Evolutionary conservation across 2,113 vertebrate species (phyloP).

Genomic region (Sus scrofa): DNA sequence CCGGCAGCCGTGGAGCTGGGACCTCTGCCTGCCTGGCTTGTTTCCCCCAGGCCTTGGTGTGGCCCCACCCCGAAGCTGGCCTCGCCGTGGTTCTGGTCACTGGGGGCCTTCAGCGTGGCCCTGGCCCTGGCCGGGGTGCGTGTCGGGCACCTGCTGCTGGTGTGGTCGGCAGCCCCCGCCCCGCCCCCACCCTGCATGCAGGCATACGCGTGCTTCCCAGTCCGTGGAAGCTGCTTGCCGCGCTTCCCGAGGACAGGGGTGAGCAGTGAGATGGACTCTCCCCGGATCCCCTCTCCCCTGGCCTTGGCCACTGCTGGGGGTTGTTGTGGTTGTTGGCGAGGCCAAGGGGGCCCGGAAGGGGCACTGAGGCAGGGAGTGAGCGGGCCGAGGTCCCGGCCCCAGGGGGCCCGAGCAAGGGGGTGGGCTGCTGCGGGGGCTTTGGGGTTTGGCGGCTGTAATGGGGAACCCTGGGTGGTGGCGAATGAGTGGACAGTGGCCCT

Average conservation of each 20-base stretch:
- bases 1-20: fast-evolving
- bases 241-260: slow-evolving; percentile 62
- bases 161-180: neutral
- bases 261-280: fast-evolving
- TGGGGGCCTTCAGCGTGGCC: fast-evolving
- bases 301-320: no score
- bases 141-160: fast-evolving
- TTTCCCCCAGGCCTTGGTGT: neutral
- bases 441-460: neutral
- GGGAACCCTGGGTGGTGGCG: neutral
- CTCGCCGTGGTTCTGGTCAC: fast-evolving
- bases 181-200: slow-evolving; percentile 43
- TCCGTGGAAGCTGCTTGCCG: slow-evolving; percentile 75
- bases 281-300: no score
- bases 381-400: slow-evolving; percentile 54
- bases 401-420: fast-evolving
- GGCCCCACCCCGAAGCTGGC: neutral
- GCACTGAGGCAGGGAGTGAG: neutral
- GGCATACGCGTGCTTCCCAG: slow-evolving; percentile 77
- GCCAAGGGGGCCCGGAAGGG: no score
- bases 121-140: fast-evolving
- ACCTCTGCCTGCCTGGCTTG: neutral
- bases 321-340: no score
- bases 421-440: neutral
- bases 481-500: neutral